Evolutionary conservation across 2,888 invertebrate genomes (phyloP), one percentile per base, ranked within the genome.

Genomic region (Lasioglossum oenotherae): DNA sequence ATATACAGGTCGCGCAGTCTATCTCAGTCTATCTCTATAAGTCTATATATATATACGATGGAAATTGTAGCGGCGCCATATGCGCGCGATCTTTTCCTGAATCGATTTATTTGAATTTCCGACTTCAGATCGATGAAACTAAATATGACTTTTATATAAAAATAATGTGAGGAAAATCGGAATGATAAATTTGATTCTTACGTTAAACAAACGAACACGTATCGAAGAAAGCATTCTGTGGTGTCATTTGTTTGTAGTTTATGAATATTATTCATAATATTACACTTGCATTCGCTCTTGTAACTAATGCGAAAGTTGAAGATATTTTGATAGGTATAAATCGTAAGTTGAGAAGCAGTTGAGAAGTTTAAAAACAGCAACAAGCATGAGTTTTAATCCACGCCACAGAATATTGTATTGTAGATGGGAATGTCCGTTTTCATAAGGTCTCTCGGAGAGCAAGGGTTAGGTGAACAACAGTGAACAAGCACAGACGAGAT

Each of bases 401-500:
- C 14, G 60, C 16, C 31, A 64, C 31, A 31, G 31, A 64, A 31
- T 64, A 27, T 64, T 31, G 16, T 31, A 2, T 64, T 64, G 10
- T 64, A 64, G 64, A 64, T 64, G 64, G 31, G 64, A 64, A 64
- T 31, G 64, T 64, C 64, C 27, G 5, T 64, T 31, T 31, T 64
- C 64, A 1, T 16, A 64, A 64, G 27, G 31, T 23, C 31, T 60
- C 27, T 64, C 60, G 31, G 5, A n/a, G 16, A 64, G 64, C 31
- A 64, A 64, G 14, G 16, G 64, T 64, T 64, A 31, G 16, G 31
- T 27, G 31, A 31, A n/a, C n/a, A n/a, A n/a, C n/a, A n/a, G n/a
- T n/a, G n/a, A n/a, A 31, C 60, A 60, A 60, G 60, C 23, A 49
- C 49, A 35, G 35, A 35, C 35, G 35, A 35, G 35, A 35, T 35